A percentile compares a stretch with the other conserved stretches of the same genome.
Conservation (phyloP, 1,140 invertebrate genomes). For the Frieseomelitta varia region DNA sequence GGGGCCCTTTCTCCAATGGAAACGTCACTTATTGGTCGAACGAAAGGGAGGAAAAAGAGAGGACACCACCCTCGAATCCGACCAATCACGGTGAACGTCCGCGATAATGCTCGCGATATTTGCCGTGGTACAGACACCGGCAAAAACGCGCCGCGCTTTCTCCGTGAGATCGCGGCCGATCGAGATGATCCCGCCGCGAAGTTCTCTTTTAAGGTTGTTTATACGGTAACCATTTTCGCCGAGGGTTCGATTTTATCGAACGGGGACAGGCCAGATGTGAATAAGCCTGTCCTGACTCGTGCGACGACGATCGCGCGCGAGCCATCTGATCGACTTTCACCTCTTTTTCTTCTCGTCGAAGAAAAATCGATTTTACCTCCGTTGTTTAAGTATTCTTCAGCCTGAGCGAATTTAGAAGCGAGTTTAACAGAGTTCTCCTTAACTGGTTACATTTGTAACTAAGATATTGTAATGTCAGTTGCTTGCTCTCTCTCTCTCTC, state of each 20-base stretch:
- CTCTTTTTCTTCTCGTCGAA: too few relatives aligned
- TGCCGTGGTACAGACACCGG: slow-evolving; percentile 40
- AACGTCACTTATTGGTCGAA: slow-evolving; percentile 78
- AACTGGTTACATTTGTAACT: too few relatives aligned
- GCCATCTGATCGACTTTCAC: too few relatives aligned
- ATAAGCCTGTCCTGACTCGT: too few relatives aligned
- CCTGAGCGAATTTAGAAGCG: too few relatives aligned
- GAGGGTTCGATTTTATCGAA: background rate
- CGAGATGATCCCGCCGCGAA: background rate
- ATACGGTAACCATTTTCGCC: background rate
- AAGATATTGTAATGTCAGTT: too few relatives aligned
- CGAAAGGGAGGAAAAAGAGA: slow-evolving; percentile 64
- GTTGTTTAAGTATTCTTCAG: too few relatives aligned
- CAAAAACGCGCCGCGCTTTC: slow-evolving; percentile 55
- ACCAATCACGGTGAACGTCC: slow-evolving; percentile 65
- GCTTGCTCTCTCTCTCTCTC: too few relatives aligned
- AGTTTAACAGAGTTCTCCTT: too few relatives aligned
- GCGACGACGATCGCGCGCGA: too few relatives aligned
- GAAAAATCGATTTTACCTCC: too few relatives aligned
- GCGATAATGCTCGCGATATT: slow-evolving; percentile 66
- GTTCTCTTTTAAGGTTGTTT: background rate
- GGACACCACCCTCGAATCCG: slow-evolving; percentile 63
- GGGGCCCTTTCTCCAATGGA: slow-evolving; percentile 73
- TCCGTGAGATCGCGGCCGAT: slow-evolving; percentile 27
- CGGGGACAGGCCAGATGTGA: background rate